Base-by-base conservation (phyloP, 2,888 invertebrate species). In the Saturnia pavonia region DNA sequence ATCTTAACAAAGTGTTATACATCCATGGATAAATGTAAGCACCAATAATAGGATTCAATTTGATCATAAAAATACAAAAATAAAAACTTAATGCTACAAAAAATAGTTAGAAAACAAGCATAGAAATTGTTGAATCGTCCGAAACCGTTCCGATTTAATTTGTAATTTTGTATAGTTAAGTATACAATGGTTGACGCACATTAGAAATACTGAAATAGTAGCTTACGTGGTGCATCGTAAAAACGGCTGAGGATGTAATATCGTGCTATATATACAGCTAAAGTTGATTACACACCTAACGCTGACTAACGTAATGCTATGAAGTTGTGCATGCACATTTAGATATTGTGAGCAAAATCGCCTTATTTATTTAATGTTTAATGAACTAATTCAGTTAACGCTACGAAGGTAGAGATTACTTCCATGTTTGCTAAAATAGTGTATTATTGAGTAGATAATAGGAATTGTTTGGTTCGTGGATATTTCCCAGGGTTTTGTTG, bases 221-320 rank as follows among this genome's bases (percentile, higher is more conserved):
- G 66, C 63, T 51, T 34, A 68, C 34, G 45, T 48, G 27, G 22
- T 60, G 51, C 67, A 25, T 68, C 69, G 57, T 67, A 66, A 83
- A 69, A 70, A 70, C 43, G 22, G 34, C 66, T 51, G 51, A 34
- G 48, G 63, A 70, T 22, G 40, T 70, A 66, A 51, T 7, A 22
- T 22, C 65, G 34, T 22, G 22, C 1, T 54, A 22, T 60, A 60
- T 27, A 60, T 4, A 60, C 57, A 60, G 27, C 57, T 60, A 60
- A 60, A 27, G 57, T 27, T 60, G 57, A 27, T 60, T 60, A 27
- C 57, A 27, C 57, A 60, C 25, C 57, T 60, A 11, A 25, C 57
- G 57, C 25, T 57, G 57, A 57, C 25, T 57, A 57, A 57, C 14
- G 57, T 25, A 57, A 25, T 14, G 12, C 12, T 57, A 57, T 57